Evolutionary conservation across 2,797 vertebrate species (phyloP), one percentile per base, ranked within the genome.

Genomic region (Fistularia tabacaria): DNA sequence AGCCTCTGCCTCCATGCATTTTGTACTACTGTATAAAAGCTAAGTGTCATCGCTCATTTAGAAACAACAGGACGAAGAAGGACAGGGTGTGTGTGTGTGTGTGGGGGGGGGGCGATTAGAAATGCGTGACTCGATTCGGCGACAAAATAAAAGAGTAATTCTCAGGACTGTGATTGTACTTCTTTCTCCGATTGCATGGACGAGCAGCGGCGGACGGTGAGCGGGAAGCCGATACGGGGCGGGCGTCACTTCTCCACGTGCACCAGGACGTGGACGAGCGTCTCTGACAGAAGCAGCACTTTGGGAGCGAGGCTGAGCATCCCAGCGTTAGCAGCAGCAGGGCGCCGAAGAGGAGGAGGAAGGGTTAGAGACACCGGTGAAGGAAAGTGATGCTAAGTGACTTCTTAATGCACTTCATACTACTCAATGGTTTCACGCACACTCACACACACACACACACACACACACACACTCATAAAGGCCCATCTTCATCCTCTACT

Each of bases 21-120:
- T 78, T 87, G 71, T 90, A 91, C 90, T 91, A 25, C 25, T 25
- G 25, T 25, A 92, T 85, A 92, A 93, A 93, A 93, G 89, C 87
- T 87, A 78, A 84, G 78, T 86, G 80, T 79, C 71, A 79, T 85
- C 81, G 87, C 69, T 76, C 67, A 84, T 86, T 74, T 57, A 42
- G 64, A 57, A 62, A 71, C 55, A 60, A 55, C 57, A 76, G 54
- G 62, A 85, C 78, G 83, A 83, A 87, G 83, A 74, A 80, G 82
- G 85, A 80, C 64, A 80, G 77, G 74, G 25, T 25, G 25, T 25
- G 25, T 25, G 25, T 25, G 5, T 25, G 25, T 25, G 25, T 25
- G 25, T 2, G 25, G 73, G 73, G 38, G 65, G 25, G 25, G 25
- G 73, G 73, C 39, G 65, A 82, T 70, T 76, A 62, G 66, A 83